Evolutionary conservation across 2,888 invertebrate species (phyloP).

Genomic region (Seira sanloemensis): DNA sequence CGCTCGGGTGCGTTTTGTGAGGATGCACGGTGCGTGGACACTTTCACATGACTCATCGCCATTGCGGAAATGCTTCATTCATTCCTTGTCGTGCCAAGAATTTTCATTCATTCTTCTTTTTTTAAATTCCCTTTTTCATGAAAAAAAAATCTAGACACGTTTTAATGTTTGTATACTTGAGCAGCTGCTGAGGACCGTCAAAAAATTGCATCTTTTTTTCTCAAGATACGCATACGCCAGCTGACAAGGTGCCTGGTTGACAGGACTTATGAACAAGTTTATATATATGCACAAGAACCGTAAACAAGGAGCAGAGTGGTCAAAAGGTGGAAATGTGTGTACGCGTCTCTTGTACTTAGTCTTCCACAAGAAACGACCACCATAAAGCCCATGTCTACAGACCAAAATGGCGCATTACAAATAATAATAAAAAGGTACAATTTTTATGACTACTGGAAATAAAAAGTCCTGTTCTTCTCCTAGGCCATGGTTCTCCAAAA

Average conservation of each 20-base stretch:
- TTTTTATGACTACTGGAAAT: too few relatives aligned
- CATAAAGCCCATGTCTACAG: too few relatives aligned
- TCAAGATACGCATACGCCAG: too few relatives aligned
- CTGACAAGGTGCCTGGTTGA: too few relatives aligned
- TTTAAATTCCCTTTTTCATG: background rate
- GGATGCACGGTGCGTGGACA: conserved; percentile 27
- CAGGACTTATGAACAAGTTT: too few relatives aligned
- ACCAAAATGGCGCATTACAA: too few relatives aligned
- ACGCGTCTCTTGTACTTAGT: background rate
- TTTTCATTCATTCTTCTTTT: conserved; percentile 33
- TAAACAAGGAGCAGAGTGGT: background rate
- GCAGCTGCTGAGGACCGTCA: background rate
- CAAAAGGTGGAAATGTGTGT: background rate
- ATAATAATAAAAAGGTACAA: too few relatives aligned
- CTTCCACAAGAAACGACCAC: background rate
- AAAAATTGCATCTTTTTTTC: background rate
- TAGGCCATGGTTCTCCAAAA: conserved; percentile 34
- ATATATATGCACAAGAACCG: conserved; percentile 15
- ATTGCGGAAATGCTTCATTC: background rate
- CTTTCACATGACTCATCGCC: conserved; percentile 19
- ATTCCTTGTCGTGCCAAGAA: too few relatives aligned
- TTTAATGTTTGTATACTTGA: background rate
- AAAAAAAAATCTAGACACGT: too few relatives aligned
- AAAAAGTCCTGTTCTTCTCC: conserved; percentile 16
- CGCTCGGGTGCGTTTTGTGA: conserved; percentile 8